Evolutionary conservation across 2,113 vertebrate species (phyloP), one percentile per base, ranked within the genome.

Genomic region (Apeltes quadracus): DNA sequence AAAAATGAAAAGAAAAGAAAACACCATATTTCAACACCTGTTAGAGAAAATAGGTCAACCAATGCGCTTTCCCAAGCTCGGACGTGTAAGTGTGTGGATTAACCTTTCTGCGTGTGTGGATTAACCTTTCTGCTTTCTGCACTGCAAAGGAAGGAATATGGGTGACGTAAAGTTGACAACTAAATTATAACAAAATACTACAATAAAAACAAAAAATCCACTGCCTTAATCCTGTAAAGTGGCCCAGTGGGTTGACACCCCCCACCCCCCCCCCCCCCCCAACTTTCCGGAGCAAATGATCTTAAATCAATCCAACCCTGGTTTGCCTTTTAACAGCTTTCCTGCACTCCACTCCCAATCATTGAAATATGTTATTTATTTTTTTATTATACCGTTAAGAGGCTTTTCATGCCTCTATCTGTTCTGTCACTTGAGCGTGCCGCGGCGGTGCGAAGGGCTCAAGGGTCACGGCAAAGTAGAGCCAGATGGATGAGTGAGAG

Each of bases 321-420:
- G 43, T 73, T 27, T 50, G 27, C 2, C 55, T 55, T 80, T 72
- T 51, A 79, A 39, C 44, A 62, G 48, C 61, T 74, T 72, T 56
- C 27, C 75, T 69, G 43, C 53, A 55, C 76, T 69, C 50, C 38
- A 27, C 66, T 75, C 29, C 8, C 61, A 48, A 57, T 77, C 68
- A 79, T 59, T 46, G 67, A 64, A 84, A 71, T 78, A 62, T 75
- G 65, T 69, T 41, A 72, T 57, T 67, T 62, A 23, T 61, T 48
- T 72, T 66, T 81, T 68, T 48, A 53, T 68, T 48, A 48, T 13
- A 71, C 66, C 69, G 62, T 71, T 51, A 62, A 85, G 78, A 87
- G 77, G 83, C 82, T 88, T 88, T 88, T 90, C 76, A 81, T 84
- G 76, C 79, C 69, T 83, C 79, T 79, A 87, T 88, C 79, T 77